These are phyloP conservation scores for Sepiola atlantica DNA, from an alignment of 2,888 invertebrate species.

Conservation along the genomic window DNA sequence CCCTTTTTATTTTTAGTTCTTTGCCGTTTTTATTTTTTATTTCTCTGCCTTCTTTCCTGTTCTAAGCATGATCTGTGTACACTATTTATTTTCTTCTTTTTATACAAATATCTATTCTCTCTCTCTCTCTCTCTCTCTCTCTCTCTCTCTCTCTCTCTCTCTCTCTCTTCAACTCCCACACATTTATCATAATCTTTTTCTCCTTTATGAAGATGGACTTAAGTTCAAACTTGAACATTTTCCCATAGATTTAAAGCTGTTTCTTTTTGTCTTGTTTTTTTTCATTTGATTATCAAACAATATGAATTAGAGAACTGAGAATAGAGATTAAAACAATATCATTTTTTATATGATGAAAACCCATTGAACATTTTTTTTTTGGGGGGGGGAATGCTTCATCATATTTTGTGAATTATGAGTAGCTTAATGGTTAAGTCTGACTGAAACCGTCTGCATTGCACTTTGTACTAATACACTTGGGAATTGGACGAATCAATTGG, in stretches of 20 bases:
- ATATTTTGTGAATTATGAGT: no score
- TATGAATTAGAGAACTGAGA: neutral
- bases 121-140: neutral
- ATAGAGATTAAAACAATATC: neutral
- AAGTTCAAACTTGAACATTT: neutral
- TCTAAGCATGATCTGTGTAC: neutral
- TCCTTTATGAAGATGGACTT: neutral
- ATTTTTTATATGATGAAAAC: neutral
- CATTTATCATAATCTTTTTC: neutral
- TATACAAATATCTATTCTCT: neutral
- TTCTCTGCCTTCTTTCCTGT: neutral
- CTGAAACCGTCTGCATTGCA: no score
- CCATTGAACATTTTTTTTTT: no score
- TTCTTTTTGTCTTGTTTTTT: no score
- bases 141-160: no score
- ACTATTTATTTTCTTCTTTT: neutral
- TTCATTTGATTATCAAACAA: no score
- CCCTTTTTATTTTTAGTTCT: no score
- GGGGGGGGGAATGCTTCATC: no score
- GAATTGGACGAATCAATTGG: no score
- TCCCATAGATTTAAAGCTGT: neutral
- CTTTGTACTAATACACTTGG: no score
- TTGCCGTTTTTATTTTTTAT: neutral
- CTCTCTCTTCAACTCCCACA: no score
- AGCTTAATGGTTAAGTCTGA: no score